Conservation (phyloP, 37 sponge, comb jelly and placozoan genomes). For the Spongilla lacustris region DNA sequence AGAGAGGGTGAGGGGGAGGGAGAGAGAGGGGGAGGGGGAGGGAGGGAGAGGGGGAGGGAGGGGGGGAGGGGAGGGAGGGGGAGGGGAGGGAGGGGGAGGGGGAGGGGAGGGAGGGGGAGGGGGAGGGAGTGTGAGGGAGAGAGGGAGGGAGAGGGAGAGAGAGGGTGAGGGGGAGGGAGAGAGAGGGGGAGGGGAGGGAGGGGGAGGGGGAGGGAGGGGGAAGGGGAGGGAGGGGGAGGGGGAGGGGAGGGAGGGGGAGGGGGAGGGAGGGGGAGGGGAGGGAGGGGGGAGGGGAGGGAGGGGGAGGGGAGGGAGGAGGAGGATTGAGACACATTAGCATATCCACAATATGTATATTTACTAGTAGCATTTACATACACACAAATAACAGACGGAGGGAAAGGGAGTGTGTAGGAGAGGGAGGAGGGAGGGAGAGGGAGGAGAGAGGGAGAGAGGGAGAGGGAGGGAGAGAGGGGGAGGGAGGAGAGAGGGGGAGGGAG, state of each 20-base stretch:
- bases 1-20: too few relatives aligned
- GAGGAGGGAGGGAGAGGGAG: background rate
- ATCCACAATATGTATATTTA: too few relatives aligned
- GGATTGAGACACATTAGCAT: too few relatives aligned
- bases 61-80: too few relatives aligned
- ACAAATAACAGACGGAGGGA: too few relatives aligned
- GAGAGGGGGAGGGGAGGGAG: background rate
- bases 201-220: background rate
- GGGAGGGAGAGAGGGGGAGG: too few relatives aligned
- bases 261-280: background rate
- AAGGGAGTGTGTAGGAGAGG: background rate
- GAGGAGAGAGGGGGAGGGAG: too few relatives aligned
- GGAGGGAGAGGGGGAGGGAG: background rate
- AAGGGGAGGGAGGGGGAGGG: background rate
- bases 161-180: background rate
- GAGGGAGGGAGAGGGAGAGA: background rate
- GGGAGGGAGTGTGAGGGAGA: conserved; percentile 20
- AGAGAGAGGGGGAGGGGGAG: too few relatives aligned
- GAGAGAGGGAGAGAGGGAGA: background rate
- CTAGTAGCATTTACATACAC: too few relatives aligned
- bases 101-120: background rate
- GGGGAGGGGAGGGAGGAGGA: background rate
- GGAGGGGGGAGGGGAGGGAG: background rate
- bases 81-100: too few relatives aligned
- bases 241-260: background rate